Conservation (phyloP, 1,140 invertebrate species). For the Sarcophaga bullata region DNA sequence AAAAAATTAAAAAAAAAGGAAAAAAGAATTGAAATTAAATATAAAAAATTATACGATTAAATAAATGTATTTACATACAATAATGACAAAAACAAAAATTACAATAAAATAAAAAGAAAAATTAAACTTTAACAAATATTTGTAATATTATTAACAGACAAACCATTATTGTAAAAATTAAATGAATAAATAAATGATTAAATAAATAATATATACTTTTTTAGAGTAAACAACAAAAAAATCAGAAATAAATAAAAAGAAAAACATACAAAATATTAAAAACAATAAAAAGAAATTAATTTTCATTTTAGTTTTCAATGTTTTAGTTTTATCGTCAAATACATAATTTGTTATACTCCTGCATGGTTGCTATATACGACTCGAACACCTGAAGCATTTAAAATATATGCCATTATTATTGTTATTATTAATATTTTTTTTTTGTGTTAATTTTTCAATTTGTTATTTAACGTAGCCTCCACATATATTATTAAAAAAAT, state of each 20-base stretch:
- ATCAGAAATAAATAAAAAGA: slow-evolving; percentile 17
- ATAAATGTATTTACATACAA: slow-evolving; percentile 37
- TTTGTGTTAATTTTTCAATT: no score
- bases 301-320: background rate
- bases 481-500: no score
- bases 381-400: no score
- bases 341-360: no score
- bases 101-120: slow-evolving; percentile 21
- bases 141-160: slow-evolving; percentile 39
- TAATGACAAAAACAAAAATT: background rate
- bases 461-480: no score
- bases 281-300: background rate
- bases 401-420: no score
- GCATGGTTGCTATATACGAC: no score
- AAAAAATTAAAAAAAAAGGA: slow-evolving; percentile 1
- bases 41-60: no score
- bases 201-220: slow-evolving; percentile 16
- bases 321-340: no score
- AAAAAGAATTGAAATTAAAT: background rate
- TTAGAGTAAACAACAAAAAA: background rate
- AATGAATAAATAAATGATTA: slow-evolving; percentile 7
- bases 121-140: slow-evolving; percentile 13
- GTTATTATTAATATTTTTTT: no score
- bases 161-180: slow-evolving; percentile 36
- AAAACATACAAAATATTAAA: slow-evolving; percentile 18